These are phyloP conservation scores for Nyctibius grandis DNA, from an alignment of 2,797 vertebrate species.

Conservation along the genomic window DNA sequence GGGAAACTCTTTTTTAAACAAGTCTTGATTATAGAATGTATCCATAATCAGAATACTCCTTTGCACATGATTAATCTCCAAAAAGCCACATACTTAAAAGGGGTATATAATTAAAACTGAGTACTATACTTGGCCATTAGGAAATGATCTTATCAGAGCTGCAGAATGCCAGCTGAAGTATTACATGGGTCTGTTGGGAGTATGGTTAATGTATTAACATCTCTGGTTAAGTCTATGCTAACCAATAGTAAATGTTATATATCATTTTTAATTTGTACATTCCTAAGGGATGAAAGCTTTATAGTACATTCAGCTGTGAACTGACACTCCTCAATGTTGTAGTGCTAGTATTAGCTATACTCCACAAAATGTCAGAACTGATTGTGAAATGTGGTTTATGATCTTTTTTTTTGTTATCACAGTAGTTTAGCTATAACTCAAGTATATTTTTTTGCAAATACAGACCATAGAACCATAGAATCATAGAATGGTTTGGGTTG, in stretches of 20 bases:
- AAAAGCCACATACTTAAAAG: neutral
- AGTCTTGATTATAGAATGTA: neutral
- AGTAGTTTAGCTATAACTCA: neutral
- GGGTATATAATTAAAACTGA: neutral
- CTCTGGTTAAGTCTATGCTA: slow-evolving; percentile 9
- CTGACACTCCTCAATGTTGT: neutral
- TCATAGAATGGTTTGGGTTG: neutral
- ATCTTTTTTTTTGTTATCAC: neutral
- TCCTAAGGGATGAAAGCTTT: slow-evolving; percentile 26
- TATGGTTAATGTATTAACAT: slow-evolving; percentile 21
- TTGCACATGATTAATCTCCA: neutral
- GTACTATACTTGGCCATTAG: neutral
- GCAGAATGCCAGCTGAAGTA: neutral
- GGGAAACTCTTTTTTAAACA: neutral
- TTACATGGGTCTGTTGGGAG: slow-evolving; percentile 1
- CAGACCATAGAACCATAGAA: neutral
- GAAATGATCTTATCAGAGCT: neutral
- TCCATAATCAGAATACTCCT: neutral
- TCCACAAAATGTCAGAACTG: neutral
- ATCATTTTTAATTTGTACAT: slow-evolving; percentile 44
- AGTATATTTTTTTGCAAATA: neutral
- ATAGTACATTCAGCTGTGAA: neutral
- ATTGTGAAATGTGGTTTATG: neutral
- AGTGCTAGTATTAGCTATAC: neutral
- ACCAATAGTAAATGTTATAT: slow-evolving; percentile 11